These are phyloP conservation scores for Musca domestica DNA, from an alignment of 1,140 invertebrate species.

Conservation along the genomic window DNA sequence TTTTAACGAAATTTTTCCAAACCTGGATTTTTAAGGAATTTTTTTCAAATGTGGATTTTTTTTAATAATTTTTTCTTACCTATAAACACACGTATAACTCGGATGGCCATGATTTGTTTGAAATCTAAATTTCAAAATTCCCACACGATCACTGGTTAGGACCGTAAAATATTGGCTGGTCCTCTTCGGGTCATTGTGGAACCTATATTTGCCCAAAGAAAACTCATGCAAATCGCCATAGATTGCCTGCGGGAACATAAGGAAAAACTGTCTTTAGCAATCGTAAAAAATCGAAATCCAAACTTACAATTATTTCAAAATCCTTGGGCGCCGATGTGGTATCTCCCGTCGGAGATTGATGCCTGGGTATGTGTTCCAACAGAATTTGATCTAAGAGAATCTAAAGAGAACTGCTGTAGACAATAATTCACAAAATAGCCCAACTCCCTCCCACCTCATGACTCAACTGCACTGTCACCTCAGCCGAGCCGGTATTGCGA, in stretches of 20 bases:
- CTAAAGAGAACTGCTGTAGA: background rate
- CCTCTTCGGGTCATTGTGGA: background rate
- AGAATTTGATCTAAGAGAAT: conserved; percentile 36
- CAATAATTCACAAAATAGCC: too few relatives aligned
- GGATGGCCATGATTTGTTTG: conserved; percentile 27
- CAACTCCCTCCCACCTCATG: conserved; percentile 14
- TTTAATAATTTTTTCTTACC: conserved; percentile 3
- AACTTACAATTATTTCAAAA: conserved; percentile 39
- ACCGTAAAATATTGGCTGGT: conserved; percentile 9
- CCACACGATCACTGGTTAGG: background rate
- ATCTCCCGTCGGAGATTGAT: conserved; percentile 33
- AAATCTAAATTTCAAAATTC: conserved; percentile 20
- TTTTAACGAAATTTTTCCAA: too few relatives aligned
- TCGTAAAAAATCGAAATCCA: background rate
- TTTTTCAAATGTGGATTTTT: too few relatives aligned
- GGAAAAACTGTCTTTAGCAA: background rate
- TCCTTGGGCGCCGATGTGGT: conserved; percentile 41
- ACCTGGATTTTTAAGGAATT: too few relatives aligned
- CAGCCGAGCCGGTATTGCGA: conserved; percentile 28
- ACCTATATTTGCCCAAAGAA: conserved; percentile 9
- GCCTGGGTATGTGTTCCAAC: conserved; percentile 37
- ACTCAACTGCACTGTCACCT: conserved; percentile 33
- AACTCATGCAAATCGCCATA: background rate
- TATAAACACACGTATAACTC: conserved; percentile 28
- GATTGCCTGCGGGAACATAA: conserved; percentile 5